Evolutionary conservation across 1,140 invertebrate species (phyloP).

Genomic region (Trichonephila inaurata): DNA sequence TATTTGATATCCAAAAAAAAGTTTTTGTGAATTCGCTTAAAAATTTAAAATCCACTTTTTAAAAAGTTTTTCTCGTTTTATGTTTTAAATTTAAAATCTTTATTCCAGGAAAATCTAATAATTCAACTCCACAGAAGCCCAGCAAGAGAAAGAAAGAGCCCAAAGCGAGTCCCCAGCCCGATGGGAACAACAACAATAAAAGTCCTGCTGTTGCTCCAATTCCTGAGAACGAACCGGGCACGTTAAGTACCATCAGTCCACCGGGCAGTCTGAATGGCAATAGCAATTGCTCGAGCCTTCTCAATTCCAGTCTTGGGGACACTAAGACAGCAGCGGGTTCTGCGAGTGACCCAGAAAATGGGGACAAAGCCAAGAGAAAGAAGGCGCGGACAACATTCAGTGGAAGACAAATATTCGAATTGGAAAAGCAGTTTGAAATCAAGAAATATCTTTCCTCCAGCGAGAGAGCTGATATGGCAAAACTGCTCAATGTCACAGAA

Average conservation of each 20-base stretch:
- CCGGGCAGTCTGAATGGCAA: constrained; percentile 61
- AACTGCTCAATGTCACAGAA: constrained; percentile 95
- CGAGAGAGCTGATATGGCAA: constrained; percentile 95
- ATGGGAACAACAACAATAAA: constrained; percentile 67
- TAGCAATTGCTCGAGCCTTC: constrained; percentile 63
- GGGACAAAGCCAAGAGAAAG: constrained; percentile 85
- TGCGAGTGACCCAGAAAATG: constrained; percentile 75
- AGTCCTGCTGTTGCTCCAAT: constrained; percentile 11
- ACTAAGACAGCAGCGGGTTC: constrained; percentile 46
- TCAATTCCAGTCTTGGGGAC: constrained; percentile 53
- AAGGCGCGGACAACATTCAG: constrained; percentile 97
- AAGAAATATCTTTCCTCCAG: constrained; percentile 98
- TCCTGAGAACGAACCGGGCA: neutral
- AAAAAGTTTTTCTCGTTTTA: too few relatives aligned
- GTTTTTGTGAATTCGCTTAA: too few relatives aligned
- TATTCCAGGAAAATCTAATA: constrained; percentile 57
- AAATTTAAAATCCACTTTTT: too few relatives aligned
- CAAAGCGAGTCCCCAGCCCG: constrained; percentile 29
- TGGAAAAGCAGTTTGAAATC: constrained; percentile 96
- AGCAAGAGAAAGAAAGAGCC: constrained; percentile 64
- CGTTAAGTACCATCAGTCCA: constrained; percentile 49
- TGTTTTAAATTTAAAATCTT: neutral
- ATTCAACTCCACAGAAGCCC: constrained; percentile 13
- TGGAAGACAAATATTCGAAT: constrained; percentile 96
- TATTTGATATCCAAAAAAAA: too few relatives aligned